Evolutionary conservation across 2,113 vertebrate species (phyloP), one percentile per base, ranked within the genome.

Genomic region (Tachysurus fulvidraco): DNA sequence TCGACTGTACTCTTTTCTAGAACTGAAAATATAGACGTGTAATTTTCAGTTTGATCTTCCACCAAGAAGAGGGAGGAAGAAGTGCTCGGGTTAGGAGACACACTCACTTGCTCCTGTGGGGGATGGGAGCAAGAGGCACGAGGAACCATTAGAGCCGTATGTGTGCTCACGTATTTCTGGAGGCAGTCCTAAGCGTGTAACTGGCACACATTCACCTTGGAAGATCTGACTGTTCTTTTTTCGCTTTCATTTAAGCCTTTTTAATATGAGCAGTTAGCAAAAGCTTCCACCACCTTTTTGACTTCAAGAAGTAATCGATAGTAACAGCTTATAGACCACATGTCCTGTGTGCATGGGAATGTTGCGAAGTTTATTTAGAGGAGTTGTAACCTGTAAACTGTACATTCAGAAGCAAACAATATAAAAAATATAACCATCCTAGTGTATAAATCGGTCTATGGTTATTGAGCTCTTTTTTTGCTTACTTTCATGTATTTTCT

Each of bases 141-240:
- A 84, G 83, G 50, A 65, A 16, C 83, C 57, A 64, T 80, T 36
- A 16, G 21, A 36, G 71, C 11, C 17, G 74, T 85, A 52, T 25
- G 10, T 67, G 44, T 23, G 19, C 62, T 80, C 65, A 81, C 67
- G 88, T 86, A 83, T 67, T 65, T 62, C 52, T n/a, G 36, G 60
- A 54, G 57, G 21, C 50, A 21, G 16, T 46, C 55, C 57, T 78
- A 16, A 52, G 25, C 17, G 3, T 69, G 25, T 52, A 10, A 23
- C 52, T 50, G 62, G 25, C 54, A 30, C 25, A 0, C 41, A 12
- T 87, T 84, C 28, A 84, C 78, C 52, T 84, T 36, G 21, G 44
- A 74, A 71, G 59, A 28, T 55, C 23, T 83, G 25, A 62, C 5
- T 65, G 64, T 36, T 7, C 3, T 71, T 41, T 50, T 13, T 73